These are phyloP conservation scores for Galerucella calmariensis DNA, from an alignment of 2,888 invertebrate species.

Conservation along the genomic window DNA sequence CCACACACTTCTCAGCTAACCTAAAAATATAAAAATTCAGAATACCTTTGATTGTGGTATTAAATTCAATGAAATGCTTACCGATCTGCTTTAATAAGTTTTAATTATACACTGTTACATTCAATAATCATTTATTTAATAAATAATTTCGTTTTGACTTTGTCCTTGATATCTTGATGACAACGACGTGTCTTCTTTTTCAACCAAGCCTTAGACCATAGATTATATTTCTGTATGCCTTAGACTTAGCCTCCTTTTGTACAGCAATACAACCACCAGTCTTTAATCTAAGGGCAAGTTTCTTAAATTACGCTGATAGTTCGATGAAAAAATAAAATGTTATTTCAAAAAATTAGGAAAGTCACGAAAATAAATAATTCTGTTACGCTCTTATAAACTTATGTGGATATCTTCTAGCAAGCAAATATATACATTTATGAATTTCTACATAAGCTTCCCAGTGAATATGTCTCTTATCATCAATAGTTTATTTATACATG, in stretches of 20 bases:
- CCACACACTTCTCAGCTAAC: not conserved
- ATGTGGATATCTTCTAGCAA: too few relatives aligned
- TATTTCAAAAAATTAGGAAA: too few relatives aligned
- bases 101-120: not conserved
- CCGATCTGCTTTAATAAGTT: not conserved
- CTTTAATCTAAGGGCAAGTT: too few relatives aligned
- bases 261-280: not conserved
- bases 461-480: too few relatives aligned
- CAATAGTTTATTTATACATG: too few relatives aligned
- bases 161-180: not conserved
- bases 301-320: too few relatives aligned
- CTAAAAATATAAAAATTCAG: slow-evolving; percentile 4
- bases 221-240: too few relatives aligned
- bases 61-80: not conserved
- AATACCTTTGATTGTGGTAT: not conserved
- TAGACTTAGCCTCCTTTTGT: not conserved
- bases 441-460: too few relatives aligned
- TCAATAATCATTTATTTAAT: not conserved
- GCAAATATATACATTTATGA: too few relatives aligned
- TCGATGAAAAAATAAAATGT: too few relatives aligned
- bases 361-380: too few relatives aligned
- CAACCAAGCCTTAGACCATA: not conserved
- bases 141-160: not conserved
- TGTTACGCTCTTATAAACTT: too few relatives aligned
- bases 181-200: not conserved